These are phyloP conservation scores for Pachymerium ferrugineum DNA, from an alignment of 2,888 invertebrate genomes.

Conservation along the genomic window DNA sequence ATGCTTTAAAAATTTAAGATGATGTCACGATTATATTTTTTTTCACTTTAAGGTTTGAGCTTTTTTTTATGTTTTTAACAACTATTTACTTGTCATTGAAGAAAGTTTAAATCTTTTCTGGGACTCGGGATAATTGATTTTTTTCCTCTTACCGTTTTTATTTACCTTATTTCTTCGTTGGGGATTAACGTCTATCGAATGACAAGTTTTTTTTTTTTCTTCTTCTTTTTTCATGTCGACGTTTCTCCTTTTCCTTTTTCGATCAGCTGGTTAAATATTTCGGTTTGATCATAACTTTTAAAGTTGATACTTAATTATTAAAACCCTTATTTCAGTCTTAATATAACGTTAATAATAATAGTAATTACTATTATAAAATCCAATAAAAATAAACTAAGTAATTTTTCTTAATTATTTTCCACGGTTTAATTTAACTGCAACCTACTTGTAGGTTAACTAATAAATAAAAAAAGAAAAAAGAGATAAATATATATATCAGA, in stretches of 20 bases:
- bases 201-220: neutral
- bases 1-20: neutral
- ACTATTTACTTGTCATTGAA: neutral
- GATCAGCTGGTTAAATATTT: constrained; percentile 9
- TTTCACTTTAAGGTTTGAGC: too few relatives aligned
- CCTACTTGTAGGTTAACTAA: too few relatives aligned
- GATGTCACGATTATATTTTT: neutral
- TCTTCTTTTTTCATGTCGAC: neutral
- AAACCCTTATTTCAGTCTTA: too few relatives aligned
- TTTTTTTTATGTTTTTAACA: too few relatives aligned
- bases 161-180: neutral
- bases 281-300: neutral
- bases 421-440: too few relatives aligned
- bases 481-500: too few relatives aligned
- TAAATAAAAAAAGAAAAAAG: too few relatives aligned
- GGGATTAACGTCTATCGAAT: neutral
- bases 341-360: too few relatives aligned
- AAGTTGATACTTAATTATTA: too few relatives aligned
- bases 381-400: too few relatives aligned
- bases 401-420: too few relatives aligned
- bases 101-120: neutral
- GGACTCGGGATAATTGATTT: neutral
- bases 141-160: neutral
- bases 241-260: neutral
- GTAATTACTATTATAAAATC: too few relatives aligned